These are phyloP conservation scores for Caloenas nicobarica DNA, from an alignment of 2,113 vertebrate species.

Conservation along the genomic window DNA sequence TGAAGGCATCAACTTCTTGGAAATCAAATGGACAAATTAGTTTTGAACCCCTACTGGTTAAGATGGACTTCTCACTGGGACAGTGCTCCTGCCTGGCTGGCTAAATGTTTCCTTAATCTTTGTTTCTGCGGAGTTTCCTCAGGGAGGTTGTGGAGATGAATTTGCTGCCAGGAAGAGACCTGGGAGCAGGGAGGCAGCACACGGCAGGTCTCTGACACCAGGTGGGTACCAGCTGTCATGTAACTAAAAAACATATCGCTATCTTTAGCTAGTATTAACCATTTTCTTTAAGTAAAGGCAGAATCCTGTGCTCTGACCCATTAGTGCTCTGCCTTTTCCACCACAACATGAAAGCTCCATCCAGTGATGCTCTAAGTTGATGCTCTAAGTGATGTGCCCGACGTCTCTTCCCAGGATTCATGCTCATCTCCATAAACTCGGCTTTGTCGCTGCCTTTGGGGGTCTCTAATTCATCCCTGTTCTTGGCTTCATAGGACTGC, in stretches of 20 bases:
- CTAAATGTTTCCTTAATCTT: constrained; percentile 21
- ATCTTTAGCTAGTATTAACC: not conserved
- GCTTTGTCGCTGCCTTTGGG: not conserved
- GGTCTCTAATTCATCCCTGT: not conserved
- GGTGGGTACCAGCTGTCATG: not conserved
- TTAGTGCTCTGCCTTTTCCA: not conserved
- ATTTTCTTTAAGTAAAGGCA: not conserved
- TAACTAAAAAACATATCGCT: not conserved
- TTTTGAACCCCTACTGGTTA: constrained; percentile 52
- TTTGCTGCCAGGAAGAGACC: not conserved
- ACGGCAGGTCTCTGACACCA: not conserved
- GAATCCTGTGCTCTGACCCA: not conserved
- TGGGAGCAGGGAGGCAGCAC: not conserved
- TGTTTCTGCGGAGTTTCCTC: not conserved
- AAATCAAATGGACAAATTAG: constrained; percentile 67
- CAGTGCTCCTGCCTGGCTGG: not conserved
- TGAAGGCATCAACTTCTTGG: constrained; percentile 51
- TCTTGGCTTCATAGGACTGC: not conserved
- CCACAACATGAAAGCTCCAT: rapidly evolving
- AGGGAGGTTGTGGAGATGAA: not conserved
- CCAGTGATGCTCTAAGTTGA: not conserved
- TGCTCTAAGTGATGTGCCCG: not conserved
- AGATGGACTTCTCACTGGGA: constrained; percentile 58
- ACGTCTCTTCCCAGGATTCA: not conserved
- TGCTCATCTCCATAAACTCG: not conserved